Base-by-base conservation (phyloP, 2,888 invertebrate genomes). In the Diadromus collaris region DNA sequence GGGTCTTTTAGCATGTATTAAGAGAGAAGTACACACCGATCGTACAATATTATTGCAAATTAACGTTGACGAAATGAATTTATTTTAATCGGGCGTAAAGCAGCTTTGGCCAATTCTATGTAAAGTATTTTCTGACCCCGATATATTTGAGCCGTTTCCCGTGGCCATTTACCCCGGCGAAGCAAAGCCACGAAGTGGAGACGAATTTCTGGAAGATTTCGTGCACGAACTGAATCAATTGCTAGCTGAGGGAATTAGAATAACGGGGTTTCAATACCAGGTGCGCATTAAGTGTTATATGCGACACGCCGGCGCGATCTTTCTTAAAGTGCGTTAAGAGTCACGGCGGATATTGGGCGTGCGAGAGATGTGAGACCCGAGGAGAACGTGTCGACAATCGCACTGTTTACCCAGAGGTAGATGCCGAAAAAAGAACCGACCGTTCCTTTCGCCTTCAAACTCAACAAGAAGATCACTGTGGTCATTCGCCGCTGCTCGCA, bases 301-400 rank as follows among this genome's bases (percentile, higher is more conserved):
- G 34, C 9, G 34, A 34, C 34, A 34, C 9, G 34, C 34, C 34
- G 9, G 34, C 34, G 34, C 69, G 81, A 6, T 56, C 81, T 1
- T 83, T 71, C 72, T 32, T 83, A 10, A 83, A 83, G 70, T 65
- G 68, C 16, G 72, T 41, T 16, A 81, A 79, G 54, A 78, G 82
- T 44, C 83, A 84, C 48, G 71, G 70, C 5, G 83, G 82, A 1
- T 80, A 71, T 68, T 69, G 70, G 68, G 68, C 81, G n/a, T 83
- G 82, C 54, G 83, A 84, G 38, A 64, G 84, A 38, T 83, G 83
- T 48, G 38, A 16, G 13, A 58, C 70, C 24, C 34, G 29, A 41
- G 85, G 83, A 7, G 44, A 71, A 41, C n/a, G 54, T 58, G 19
- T 21, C 7, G 46, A 69, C 0, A 74, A 38, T 16, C 67, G 34